Evolutionary conservation across 2,113 vertebrate species (phyloP).

Genomic region (Takifugu bimaculatus): DNA sequence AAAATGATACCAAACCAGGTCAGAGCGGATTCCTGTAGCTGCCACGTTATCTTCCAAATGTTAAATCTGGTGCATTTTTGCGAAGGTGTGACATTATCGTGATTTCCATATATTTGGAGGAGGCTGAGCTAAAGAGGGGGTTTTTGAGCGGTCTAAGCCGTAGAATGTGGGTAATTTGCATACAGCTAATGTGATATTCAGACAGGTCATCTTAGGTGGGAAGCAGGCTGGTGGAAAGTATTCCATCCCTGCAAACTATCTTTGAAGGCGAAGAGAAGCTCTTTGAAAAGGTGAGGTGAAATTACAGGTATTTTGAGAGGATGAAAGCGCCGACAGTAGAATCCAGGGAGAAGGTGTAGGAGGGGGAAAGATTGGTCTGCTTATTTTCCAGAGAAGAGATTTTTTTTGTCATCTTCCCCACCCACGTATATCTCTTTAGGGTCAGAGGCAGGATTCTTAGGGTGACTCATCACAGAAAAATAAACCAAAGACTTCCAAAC

Average conservation of each 20-base stretch:
- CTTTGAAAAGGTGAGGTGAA: conserved; percentile 32
- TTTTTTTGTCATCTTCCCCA: not conserved
- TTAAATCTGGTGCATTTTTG: not conserved
- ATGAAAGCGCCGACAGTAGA: conserved; percentile 11
- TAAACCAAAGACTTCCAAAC: conserved; percentile 7
- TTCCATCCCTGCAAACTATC: conserved; percentile 14
- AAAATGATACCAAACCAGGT: no score
- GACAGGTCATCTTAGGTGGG: conserved; percentile 44
- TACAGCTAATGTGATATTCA: conserved; percentile 42
- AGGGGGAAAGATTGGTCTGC: not conserved
- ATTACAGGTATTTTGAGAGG: conserved; percentile 9
- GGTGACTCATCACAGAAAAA: conserved; percentile 3
- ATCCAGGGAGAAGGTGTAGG: conserved; percentile 3
- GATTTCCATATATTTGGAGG: conserved; percentile 24
- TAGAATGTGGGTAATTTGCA: conserved; percentile 43
- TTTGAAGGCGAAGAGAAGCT: conserved; percentile 34
- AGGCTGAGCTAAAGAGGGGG: conserved; percentile 33
- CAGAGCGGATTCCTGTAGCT: no score
- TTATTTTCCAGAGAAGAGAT: conserved; percentile 9
- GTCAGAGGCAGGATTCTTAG: conserved; percentile 3
- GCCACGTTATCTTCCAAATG: not conserved
- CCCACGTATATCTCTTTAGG: not conserved
- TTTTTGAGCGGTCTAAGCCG: conserved; percentile 37
- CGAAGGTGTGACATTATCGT: conserved; percentile 6
- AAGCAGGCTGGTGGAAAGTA: conserved; percentile 32